Conservation (phyloP, 1,140 invertebrate species). For the Leptopilina boulardi region DNA sequence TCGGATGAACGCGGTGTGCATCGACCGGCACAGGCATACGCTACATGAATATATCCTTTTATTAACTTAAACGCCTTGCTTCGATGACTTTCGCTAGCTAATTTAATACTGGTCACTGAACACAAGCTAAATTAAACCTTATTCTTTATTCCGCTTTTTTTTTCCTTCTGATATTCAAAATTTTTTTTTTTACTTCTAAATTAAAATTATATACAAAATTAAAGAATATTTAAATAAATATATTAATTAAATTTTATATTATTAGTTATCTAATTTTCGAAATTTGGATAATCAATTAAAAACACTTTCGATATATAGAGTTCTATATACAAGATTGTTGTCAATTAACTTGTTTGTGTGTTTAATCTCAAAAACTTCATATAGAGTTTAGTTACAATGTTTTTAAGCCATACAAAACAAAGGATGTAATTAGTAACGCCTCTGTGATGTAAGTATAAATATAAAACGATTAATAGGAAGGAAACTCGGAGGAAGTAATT, state of each 20-base stretch:
- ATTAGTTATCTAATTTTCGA: no score
- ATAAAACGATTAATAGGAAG: not conserved
- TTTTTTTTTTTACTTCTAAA: not conserved
- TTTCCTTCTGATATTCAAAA: no score
- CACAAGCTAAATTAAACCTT: conserved; percentile 32
- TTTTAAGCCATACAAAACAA: not conserved
- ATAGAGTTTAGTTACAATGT: not conserved
- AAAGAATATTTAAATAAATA: no score
- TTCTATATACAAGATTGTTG: no score
- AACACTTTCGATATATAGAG: no score
- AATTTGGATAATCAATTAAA: no score
- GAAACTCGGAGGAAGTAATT: conserved; percentile 6
- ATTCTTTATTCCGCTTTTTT: not conserved
- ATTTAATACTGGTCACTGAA: conserved; percentile 66
- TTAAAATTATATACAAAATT: no score
- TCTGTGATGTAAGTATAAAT: not conserved
- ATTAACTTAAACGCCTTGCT: conserved; percentile 68
- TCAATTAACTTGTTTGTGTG: not conserved
- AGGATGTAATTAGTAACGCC: conserved; percentile 4
- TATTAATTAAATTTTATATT: no score
- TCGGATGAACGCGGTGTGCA: conserved; percentile 71
- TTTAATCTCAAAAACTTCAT: not conserved
- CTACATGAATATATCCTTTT: conserved; percentile 66
- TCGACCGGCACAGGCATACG: conserved; percentile 73
- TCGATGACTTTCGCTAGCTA: conserved; percentile 67